Base-by-base conservation (phyloP, 2,113 vertebrate species). In the Phodopus roborovskii region DNA sequence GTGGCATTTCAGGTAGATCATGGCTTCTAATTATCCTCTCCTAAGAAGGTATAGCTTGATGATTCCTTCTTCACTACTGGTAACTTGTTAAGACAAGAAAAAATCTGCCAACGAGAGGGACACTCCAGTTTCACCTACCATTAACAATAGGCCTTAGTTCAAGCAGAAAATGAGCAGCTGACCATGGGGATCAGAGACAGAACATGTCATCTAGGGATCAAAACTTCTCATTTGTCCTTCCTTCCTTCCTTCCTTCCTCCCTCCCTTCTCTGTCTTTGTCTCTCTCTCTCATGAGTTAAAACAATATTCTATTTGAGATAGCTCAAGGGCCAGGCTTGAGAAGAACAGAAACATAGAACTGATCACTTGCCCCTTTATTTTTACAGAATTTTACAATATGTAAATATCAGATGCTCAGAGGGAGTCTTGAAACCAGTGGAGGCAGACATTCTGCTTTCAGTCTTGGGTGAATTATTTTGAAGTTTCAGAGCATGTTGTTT, bases 121-220 rank as follows among this genome's bases (percentile, higher is more conserved):
- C 92, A 98, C 97, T 94, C 93, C 96, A 92, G 97, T 81, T 96
- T 98, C 98, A 95, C 94, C 96, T 79, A 97, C 97, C 97, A 99
- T 99, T 99, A 98, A 98, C 99, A 98, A 98, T 96, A 96, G 88
- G 91, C 98, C 98, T 98, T 98, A 98, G 98, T 97, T 99, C 98
- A 98, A 97, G 99, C 98, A 99, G 99, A 99, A 99, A 99, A 99
- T 99, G 98, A 99, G 99, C 99, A 99, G 98, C 98, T 99, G 99
- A 98, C 98, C 99, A 88, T 96, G 97, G 88, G 95, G 96, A 98
- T 98, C 98, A 98, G 94, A 97, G 90, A 97, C 91, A 98, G 91
- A 97, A 98, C 98, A 97, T 48, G 70, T 68, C 96, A 73, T 60
- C 92, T 60, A 95, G 75, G 45, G 97, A 96, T 84, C 58, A 97